Evolutionary conservation across 2,888 invertebrate genomes (phyloP), one percentile per base, ranked within the genome.

Genomic region (Phalangium opilio): DNA sequence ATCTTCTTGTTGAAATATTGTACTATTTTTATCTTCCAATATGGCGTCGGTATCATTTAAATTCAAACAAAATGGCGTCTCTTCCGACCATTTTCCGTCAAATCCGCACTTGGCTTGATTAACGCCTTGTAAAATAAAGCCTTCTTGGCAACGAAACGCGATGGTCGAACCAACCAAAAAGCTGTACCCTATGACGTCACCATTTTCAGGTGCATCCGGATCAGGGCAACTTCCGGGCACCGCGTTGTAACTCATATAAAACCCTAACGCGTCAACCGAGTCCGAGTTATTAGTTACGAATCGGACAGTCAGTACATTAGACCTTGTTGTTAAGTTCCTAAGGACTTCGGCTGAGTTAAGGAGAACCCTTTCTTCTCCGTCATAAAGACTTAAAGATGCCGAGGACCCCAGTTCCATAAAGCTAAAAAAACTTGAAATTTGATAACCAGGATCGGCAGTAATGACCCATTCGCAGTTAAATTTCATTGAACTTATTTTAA

Each of bases 11-110:
- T n/a, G n/a, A n/a, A n/a, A n/a, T n/a, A n/a, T n/a, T n/a, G n/a
- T n/a, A n/a, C n/a, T n/a, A n/a, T n/a, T n/a, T n/a, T n/a, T n/a
- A n/a, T n/a, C n/a, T n/a, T n/a, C n/a, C 5, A 27, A 8, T 4
- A 27, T 27, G 8, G 4, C 8, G 8, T 8, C 8, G 8, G 27
- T 27, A 7, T 7, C 4, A 8, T 27, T 27, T 4, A 27, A 4
- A 8, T 27, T 27, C 8, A 27, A 45, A 39, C 52, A 52, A 18
- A 40, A 35, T 19, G 52, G 52, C 7, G 39, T 44, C 10, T 50
- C 48, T 32, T 48, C 43, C 20, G 50, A 50, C 52, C 52, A 52
- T 12, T 43, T 43, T 3, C 52, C 50, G 21, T 48, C 48, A 14
- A 45, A 48, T 20, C 48, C 21, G 33, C 52, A 52, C 21, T 52